Evolutionary conservation across 2,113 vertebrate species (phyloP).

Genomic region (Coreoperca whiteheadi): DNA sequence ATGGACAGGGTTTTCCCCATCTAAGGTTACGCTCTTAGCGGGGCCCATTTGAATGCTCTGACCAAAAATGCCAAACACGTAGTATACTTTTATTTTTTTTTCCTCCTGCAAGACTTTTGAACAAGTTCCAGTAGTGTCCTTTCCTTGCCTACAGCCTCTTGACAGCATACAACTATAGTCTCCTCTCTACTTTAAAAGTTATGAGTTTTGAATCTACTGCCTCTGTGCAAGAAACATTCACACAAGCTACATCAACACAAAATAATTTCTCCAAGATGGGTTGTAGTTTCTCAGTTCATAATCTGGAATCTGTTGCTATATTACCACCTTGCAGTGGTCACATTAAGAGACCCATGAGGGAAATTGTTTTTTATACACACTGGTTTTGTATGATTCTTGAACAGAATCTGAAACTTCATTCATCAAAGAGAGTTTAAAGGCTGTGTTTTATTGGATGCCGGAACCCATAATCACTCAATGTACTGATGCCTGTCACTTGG

Average conservation of each 20-base stretch:
- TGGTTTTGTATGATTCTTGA: constrained; percentile 1
- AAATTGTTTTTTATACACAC: background rate
- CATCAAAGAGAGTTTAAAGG: background rate
- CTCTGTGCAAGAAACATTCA: background rate
- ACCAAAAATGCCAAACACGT: constrained; percentile 52
- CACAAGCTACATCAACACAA: background rate
- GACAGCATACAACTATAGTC: constrained; percentile 18
- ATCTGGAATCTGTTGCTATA: background rate
- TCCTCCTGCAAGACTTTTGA: constrained; percentile 28
- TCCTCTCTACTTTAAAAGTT: constrained; percentile 5
- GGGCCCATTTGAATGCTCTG: constrained; percentile 18
- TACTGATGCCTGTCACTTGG: constrained; percentile 25
- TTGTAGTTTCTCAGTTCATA: background rate
- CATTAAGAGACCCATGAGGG: background rate
- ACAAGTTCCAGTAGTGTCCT: constrained; percentile 42
- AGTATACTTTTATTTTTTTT: background rate
- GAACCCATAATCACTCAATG: constrained; percentile 22
- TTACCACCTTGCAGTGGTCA: constrained; percentile 16
- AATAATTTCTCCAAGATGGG: background rate
- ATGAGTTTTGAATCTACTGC: background rate
- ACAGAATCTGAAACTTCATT: background rate
- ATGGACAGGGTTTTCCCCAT: constrained; percentile 25
- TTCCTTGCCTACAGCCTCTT: background rate
- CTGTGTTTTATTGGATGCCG: constrained; percentile 28
- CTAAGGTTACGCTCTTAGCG: background rate